phyloP scores from a whole-genome alignment of 2,113 vertebrate species.

The Syngnathus typhle region DNA sequence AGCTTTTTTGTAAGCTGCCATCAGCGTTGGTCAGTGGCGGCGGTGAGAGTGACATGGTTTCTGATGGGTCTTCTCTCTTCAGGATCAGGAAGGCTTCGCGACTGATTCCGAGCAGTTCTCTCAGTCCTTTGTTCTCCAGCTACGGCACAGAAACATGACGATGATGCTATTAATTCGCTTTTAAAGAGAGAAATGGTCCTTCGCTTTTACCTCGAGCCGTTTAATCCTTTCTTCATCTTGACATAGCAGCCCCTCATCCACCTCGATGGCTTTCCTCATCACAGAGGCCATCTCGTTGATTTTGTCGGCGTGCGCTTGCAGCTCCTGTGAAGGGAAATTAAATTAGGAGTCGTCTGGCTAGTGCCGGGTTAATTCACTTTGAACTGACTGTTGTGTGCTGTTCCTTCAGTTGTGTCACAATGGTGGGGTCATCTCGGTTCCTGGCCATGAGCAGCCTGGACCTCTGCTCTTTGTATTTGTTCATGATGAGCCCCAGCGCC shows the following conservation, averaged over 20 bases:
- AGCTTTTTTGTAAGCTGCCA: slow-evolving; percentile 85
- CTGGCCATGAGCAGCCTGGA: slow-evolving; percentile 90
- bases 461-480: slow-evolving; percentile 94
- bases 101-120: slow-evolving; percentile 94
- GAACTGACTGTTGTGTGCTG: slow-evolving; percentile 85
- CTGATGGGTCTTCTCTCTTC: slow-evolving; percentile 81
- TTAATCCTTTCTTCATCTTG: slow-evolving; percentile 90
- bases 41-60: slow-evolving; percentile 82
- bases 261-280: slow-evolving; percentile 92
- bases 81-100: slow-evolving; percentile 89
- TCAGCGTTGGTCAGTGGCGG: slow-evolving; percentile 82
- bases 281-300: slow-evolving; percentile 97
- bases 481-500: slow-evolving; percentile 96
- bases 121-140: slow-evolving; percentile 86
- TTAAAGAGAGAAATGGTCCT: not conserved
- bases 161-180: not conserved
- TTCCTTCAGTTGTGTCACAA: slow-evolving; percentile 88
- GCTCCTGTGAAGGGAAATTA: slow-evolving; percentile 70
- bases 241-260: slow-evolving; percentile 83
- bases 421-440: slow-evolving; percentile 86
- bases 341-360: not conserved
- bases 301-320: slow-evolving; percentile 92
- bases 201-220: slow-evolving; percentile 80
- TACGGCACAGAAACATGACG: slow-evolving; percentile 21
- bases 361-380: not conserved